Base-by-base conservation (phyloP, 2,797 vertebrate genomes). In the Pangasius sanitwongsei region DNA sequence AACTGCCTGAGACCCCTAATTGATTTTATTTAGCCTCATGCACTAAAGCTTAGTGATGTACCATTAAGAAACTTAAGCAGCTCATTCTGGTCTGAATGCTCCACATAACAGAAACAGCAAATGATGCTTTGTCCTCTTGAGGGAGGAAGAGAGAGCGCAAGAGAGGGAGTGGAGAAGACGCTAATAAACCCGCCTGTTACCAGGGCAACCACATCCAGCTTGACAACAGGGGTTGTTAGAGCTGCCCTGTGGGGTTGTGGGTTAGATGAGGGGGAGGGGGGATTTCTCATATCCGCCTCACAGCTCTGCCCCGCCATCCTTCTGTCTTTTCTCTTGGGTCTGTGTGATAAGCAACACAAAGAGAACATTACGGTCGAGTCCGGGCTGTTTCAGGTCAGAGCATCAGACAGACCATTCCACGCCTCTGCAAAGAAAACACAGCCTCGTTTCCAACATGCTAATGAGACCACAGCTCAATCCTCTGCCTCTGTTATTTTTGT, bases 121-220 rank as follows among this genome's bases (percentile, higher is more conserved):
- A 91, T 87, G 86, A 80, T 87, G 65, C 74, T 74, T 83, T 57
- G 80, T 91, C 77, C 89, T 88, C 59, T 70, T 69, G 86, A 78
- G 88, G 86, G 50, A 78, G 61, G 13, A 50, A 86, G 85, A 65
- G 82, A 55, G 63, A 50, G 37, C 37, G 25, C 9, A 48, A 59
- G 25, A 72, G 83, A 41, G 77, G 7, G 75, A 72, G 20, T 37
- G 44, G 63, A 75, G 61, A 65, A 91, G 86, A 91, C 84, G 34
- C 89, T 90, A 89, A 91, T 91, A 88, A 93, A 93, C 87, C 85
- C 74, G 88, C 89, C 88, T 88, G 92, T 94, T 93, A 89, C 93
- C 90, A 93, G 85, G 89, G 92, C 90, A 94, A 93, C 93, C 86
- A 72, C 90, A 84, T 89, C 89, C 91, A 90, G 90, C 91, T 92